Evolutionary conservation across 2,797 vertebrate species (phyloP), one percentile per base, ranked within the genome.

Genomic region (Coregonus suidteri): DNA sequence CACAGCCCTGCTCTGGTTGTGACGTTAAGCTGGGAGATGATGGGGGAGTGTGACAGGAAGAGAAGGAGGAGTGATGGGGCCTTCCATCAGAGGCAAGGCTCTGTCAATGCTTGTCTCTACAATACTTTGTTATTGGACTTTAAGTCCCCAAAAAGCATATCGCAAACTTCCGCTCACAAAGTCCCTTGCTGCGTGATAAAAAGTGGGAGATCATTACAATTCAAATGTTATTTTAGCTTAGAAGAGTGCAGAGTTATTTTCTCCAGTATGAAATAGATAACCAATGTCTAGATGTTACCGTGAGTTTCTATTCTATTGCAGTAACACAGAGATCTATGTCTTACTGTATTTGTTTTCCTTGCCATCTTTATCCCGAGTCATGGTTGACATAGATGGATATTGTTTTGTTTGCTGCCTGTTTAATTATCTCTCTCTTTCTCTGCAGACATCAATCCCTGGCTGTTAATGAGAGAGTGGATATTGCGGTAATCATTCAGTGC

Each of bases 61-160:
- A 66, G 71, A 71, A 82, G 80, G 59, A 87, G 72, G 79, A 86
- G 78, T 77, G 71, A 89, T 84, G 82, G 62, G 77, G 86, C 76
- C 79, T 79, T 85, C 77, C 79, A 86, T 87, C 86, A 85, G 79
- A 82, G 79, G 77, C 79, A 82, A 74, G 65, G 75, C 56, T 78
- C 80, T 82, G 79, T 83, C 84, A 84, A 37, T 75, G 67, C 31
- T 81, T 31, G n/a, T 35, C 18, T 11, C 30, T 4, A 30, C 18
- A 64, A 20, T 16, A 35, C 6, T 35, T 73, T 64, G 34, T 73
- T 54, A 14, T 16, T 18, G 4, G 30, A 35, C 59, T 75, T 52
- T 20, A 70, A 71, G 54, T 73, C 59, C 78, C 34, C 71, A 37
- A 83, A 77, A 77, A 77, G 70, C 53, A 7, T 2, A 13, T 35